These are phyloP conservation scores for Sinocyclocheilus grahami DNA, from an alignment of 2,113 vertebrate species.

Conservation along the genomic window DNA sequence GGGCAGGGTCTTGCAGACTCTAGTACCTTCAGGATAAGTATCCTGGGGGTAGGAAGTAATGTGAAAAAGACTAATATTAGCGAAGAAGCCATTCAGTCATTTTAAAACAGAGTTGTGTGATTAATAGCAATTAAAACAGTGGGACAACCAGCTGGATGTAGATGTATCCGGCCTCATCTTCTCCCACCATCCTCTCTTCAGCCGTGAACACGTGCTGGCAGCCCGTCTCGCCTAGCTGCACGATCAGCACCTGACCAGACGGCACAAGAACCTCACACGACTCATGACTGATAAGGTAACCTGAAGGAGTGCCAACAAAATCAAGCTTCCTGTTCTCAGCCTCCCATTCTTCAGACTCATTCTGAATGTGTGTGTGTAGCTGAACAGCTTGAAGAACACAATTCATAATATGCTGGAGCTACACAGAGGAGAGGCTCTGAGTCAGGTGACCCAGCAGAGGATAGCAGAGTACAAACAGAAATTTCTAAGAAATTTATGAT, in stretches of 20 bases:
- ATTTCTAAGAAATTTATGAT: too few relatives aligned
- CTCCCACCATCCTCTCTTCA: slow-evolving; percentile 95
- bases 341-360: background rate
- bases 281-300: slow-evolving; percentile 93
- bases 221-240: slow-evolving; percentile 88
- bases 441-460: slow-evolving; percentile 79
- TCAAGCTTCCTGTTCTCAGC: background rate
- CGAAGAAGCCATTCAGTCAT: too few relatives aligned
- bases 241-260: slow-evolving; percentile 88
- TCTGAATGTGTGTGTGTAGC: slow-evolving; percentile 66
- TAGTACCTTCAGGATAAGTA: too few relatives aligned
- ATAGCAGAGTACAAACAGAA: slow-evolving; percentile 85
- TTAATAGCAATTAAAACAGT: too few relatives aligned
- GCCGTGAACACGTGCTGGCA: slow-evolving; percentile 91
- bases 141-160: slow-evolving; percentile 83
- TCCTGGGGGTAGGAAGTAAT: too few relatives aligned
- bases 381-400: slow-evolving; percentile 86
- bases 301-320: background rate
- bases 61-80: too few relatives aligned
- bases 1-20: too few relatives aligned
- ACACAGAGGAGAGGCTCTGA: slow-evolving; percentile 66
- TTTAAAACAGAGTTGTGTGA: too few relatives aligned
- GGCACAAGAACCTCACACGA: slow-evolving; percentile 82
- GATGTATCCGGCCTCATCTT: slow-evolving; percentile 92
- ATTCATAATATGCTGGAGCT: slow-evolving; percentile 72